phyloP scores from a whole-genome alignment of 2,113 vertebrate species.

The Paradisaea rubra region DNA sequence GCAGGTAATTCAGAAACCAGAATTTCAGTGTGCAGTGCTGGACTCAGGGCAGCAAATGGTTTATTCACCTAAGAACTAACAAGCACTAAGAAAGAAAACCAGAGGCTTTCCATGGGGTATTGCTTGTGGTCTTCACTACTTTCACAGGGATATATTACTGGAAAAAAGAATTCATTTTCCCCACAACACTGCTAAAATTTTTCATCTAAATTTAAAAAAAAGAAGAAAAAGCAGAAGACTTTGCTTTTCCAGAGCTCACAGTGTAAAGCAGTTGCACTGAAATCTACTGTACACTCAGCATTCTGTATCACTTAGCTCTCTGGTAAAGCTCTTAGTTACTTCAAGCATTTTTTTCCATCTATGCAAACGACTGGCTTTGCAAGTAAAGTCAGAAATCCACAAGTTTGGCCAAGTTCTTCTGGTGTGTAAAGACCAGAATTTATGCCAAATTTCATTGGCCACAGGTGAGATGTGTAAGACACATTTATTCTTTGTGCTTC shows the following conservation, averaged over 20 bases:
- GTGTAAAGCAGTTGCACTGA: background rate
- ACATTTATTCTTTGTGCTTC: background rate
- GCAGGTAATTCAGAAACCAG: background rate
- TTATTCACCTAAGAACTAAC: background rate
- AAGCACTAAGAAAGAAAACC: background rate
- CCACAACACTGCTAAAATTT: background rate
- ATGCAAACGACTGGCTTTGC: background rate
- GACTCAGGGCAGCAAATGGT: background rate
- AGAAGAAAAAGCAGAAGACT: background rate
- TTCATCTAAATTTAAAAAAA: background rate
- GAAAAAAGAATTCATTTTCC: background rate
- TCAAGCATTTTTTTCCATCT: background rate
- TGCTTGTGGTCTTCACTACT: background rate
- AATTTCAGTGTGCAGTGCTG: background rate
- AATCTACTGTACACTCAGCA: background rate
- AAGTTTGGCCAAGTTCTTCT: background rate
- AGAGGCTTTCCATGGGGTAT: background rate
- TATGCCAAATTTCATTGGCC: background rate
- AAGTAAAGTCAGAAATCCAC: background rate
- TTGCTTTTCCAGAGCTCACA: background rate
- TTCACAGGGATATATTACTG: background rate
- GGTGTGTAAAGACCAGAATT: background rate
- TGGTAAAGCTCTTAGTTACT: background rate
- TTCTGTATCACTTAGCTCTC: background rate
- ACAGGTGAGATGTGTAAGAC: background rate